Conservation (phyloP, 2,888 invertebrate genomes). For the Mactromeris polynyma region DNA sequence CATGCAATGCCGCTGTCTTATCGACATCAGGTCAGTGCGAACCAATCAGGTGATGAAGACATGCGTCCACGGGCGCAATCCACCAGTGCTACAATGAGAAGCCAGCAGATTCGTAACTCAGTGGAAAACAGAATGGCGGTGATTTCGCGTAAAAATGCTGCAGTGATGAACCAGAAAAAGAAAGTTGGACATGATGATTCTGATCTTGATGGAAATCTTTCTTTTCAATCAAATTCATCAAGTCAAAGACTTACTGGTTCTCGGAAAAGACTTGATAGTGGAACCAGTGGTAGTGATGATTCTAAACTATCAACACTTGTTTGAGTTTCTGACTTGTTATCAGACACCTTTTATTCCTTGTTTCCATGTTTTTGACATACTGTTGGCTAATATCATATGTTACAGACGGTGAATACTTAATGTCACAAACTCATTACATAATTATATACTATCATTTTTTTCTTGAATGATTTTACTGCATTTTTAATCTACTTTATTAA, state of each 20-base stretch:
- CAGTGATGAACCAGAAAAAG: constrained; percentile 52
- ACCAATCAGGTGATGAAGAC: constrained; percentile 51
- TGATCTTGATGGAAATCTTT: constrained; percentile 42
- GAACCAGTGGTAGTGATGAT: constrained; percentile 64
- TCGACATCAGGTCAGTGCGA: constrained; percentile 61
- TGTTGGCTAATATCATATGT: background rate
- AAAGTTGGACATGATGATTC: constrained; percentile 15
- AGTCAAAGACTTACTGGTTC: constrained; percentile 40
- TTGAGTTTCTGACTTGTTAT: background rate
- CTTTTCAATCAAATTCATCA: constrained; percentile 54
- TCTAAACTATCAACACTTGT: constrained; percentile 68
- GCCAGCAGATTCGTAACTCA: constrained; percentile 46
- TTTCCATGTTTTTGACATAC: background rate
- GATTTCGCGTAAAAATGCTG: constrained; percentile 56
- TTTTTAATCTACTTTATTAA: background rate
- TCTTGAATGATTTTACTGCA: background rate
- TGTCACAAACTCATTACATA: background rate
- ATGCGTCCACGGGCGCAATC: constrained; percentile 75
- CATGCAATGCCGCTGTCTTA: constrained; percentile 74
- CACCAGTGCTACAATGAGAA: constrained; percentile 71
- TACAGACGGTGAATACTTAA: background rate
- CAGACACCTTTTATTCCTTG: background rate
- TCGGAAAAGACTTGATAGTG: constrained; percentile 53
- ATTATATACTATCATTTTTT: background rate
- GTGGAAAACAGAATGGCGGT: constrained; percentile 67